Evolutionary conservation across 2,113 vertebrate species (phyloP).

Genomic region (Pelodiscus sinensis): DNA sequence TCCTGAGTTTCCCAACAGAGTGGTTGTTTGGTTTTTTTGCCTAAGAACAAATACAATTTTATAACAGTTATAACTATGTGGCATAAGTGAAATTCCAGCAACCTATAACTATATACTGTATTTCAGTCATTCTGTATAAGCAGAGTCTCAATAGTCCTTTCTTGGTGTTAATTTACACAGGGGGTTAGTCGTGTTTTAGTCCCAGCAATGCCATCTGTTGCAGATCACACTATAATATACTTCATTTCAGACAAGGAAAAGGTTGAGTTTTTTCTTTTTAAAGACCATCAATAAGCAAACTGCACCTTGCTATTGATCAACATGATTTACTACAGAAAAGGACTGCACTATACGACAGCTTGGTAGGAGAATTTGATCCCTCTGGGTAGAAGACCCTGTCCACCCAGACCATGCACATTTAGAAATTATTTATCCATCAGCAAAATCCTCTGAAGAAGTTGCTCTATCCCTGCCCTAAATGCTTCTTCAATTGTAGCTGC

Average conservation of each 20-base stretch:
- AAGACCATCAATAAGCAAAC: neutral
- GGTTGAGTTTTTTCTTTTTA: rapidly evolving
- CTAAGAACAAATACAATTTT: neutral
- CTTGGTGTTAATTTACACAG: rapidly evolving
- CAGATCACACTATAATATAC: rapidly evolving
- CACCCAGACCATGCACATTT: rapidly evolving
- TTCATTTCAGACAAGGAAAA: rapidly evolving
- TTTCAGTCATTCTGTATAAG: neutral
- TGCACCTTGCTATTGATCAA: rapidly evolving
- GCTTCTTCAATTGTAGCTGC: neutral
- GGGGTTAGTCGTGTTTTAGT: rapidly evolving
- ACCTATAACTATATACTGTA: neutral
- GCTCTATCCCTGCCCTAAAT: neutral
- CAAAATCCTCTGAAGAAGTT: rapidly evolving
- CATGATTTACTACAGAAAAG: neutral
- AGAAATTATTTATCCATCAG: neutral
- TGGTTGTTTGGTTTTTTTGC: neutral
- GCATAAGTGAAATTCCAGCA: neutral
- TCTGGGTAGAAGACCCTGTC: neutral
- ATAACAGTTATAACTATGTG: neutral
- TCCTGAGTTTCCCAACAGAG: neutral
- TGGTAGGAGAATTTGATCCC: neutral
- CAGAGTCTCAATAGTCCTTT: neutral
- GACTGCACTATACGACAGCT: no score
- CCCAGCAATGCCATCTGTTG: neutral